Base-by-base conservation (phyloP, 2,888 invertebrate species). In the Pemphredon lugubris region DNA sequence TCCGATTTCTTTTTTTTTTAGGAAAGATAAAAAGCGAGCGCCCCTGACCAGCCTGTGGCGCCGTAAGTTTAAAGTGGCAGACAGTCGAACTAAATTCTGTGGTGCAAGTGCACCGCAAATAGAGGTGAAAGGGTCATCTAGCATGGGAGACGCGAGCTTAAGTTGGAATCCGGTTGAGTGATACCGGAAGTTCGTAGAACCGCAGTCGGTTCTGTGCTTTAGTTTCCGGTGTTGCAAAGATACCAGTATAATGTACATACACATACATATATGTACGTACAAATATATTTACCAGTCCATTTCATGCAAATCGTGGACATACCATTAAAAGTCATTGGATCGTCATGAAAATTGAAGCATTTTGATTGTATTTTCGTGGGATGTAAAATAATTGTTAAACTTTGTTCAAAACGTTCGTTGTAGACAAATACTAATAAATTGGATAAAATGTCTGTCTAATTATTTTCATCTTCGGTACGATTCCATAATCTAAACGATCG, bases 11-110 rank as follows among this genome's bases (percentile, higher is more conserved):
- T 34, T 7, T 4, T 34, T 4, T 9, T 34, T 4, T 4, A 14
- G 40, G 6, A 1, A 11, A 37, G 6, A 37, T 11, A 54, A 54
- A 59, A 50, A 37, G 9, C 18, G 13, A 30, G 42, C 70, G 55
- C 50, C 45, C 70, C 70, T 70, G 61, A 6, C 13, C 6, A 34
- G 21, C 23, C 44, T 44, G 23, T 60, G 45, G 60, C 70, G 61
- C 70, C 61, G 0, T 32, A 14, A 11, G 23, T 4, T 7, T 0
- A 53, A 69, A 30, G 54, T 45, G 61, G 48, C 45, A 51, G 55
- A 54, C 55, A 37, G 14, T 7, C 40, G 26, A 70, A 70, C 69
- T 70, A 69, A 2, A 7, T 23, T 13, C 11, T 14, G 21, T 23
- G 20, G 13, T 30, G 30, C 13, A 6, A 45, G 5, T n/a, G 20